Evolutionary conservation across 2,113 vertebrate species (phyloP).

Genomic region (Nesospiza acunhae): DNA sequence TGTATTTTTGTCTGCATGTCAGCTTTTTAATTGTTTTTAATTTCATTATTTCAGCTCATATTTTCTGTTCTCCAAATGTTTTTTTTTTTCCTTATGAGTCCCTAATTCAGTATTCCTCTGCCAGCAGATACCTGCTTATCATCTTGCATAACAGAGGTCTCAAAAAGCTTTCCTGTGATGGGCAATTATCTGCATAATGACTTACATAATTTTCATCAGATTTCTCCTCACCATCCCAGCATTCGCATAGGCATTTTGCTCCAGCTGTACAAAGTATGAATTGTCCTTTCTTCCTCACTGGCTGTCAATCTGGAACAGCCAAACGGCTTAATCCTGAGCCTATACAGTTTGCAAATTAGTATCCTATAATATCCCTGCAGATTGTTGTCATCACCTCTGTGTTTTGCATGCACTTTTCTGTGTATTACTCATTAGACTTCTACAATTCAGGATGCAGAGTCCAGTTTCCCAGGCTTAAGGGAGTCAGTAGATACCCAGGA

Average conservation of each 20-base stretch:
- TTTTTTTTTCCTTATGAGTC: neutral
- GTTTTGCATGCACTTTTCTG: conserved; percentile 20
- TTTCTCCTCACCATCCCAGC: neutral
- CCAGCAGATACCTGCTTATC: neutral
- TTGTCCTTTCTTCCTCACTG: neutral
- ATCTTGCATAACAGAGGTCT: neutral
- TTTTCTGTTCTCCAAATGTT: neutral
- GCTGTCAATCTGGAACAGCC: neutral
- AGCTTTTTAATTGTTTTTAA: neutral
- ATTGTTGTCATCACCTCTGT: neutral
- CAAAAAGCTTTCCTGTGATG: neutral
- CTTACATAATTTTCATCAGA: neutral
- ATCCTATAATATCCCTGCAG: neutral
- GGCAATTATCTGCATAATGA: neutral
- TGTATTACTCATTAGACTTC: neutral
- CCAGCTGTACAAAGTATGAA: neutral
- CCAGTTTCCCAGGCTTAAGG: neutral
- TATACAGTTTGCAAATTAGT: neutral
- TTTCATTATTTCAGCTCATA: neutral
- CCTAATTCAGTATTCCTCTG: neutral
- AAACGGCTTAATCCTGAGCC: neutral
- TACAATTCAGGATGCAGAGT: neutral
- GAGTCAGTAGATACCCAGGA: neutral
- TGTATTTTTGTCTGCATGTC: neutral
- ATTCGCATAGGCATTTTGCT: neutral